Evolutionary conservation across 2,888 invertebrate species (phyloP), one percentile per base, ranked within the genome.

Genomic region (Tinea semifulvella): DNA sequence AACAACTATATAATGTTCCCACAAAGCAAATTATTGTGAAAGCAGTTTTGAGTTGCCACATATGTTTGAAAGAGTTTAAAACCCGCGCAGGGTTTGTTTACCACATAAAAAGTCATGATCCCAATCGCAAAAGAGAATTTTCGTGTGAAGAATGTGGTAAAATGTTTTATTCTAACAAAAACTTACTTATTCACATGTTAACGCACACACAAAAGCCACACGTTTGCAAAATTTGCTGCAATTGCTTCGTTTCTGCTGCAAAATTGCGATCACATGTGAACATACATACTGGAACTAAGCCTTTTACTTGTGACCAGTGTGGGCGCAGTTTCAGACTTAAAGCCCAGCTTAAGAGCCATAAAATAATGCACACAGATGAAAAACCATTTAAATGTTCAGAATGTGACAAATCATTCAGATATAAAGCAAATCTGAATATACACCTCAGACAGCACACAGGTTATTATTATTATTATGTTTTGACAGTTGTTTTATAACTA

Each of bases 321-420:
- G 79, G 77, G 0, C 52, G 76, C 0, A 69, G 72, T 48, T 81
- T 80, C 43, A 73, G 90, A 7, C 85, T 91, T 49, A 84, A 88
- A 44, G 88, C 90, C 28, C 89, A 91, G 13, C 66, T 91, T 44
- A 84, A 87, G 42, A 88, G 90, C 11, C 91, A 91, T 58, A 86
- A 87, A 57, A 84, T 91, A 25, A 87, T 90, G 8, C 91, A 91
- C 52, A 91, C 91, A 0, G 91, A 91, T 5, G 87, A 87, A 1
- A 89, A 90, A 88, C 91, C 92, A 1, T 89, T 88, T 52, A 81
- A 86, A 1, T 91, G 92, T 53, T 87, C 88, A 56, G 88, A 86
- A 60, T 92, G 91, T 57, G 87, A 86, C 14, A 90, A 90, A 65
- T 83, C 85, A 10, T 91, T 91, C 60, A 75, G 90, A 20, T 91